phyloP scores from a whole-genome alignment of 2,797 vertebrate species.

The Coccyzus lansbergi region DNA sequence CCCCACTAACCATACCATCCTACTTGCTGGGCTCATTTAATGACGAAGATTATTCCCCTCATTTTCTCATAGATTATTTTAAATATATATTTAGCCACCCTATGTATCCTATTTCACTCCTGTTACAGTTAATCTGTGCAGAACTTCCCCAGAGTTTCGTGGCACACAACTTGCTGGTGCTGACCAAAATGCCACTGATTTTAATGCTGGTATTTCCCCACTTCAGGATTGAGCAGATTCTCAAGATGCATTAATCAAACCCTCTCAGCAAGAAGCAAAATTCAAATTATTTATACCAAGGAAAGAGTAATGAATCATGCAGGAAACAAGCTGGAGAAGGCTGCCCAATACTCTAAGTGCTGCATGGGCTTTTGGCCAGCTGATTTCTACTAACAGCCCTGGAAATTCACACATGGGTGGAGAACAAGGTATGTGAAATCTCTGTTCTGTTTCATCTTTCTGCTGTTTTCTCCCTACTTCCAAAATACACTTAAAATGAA shows the following conservation, averaged over 20 bases:
- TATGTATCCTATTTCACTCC: neutral
- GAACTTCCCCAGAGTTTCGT: neutral
- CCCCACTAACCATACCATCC: neutral
- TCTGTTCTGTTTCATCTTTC: neutral
- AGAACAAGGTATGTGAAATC: neutral
- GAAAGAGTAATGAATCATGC: neutral
- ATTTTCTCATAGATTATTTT: neutral
- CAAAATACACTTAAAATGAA: neutral
- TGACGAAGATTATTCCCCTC: neutral
- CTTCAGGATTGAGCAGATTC: neutral
- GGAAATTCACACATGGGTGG: neutral
- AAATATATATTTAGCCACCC: neutral
- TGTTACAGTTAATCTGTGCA: neutral
- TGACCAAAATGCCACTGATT: neutral
- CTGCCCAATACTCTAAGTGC: neutral
- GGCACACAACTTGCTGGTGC: neutral
- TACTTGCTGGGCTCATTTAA: neutral
- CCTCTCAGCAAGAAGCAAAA: neutral
- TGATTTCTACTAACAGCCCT: neutral
- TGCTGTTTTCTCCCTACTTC: neutral
- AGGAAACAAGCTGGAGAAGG: constrained; percentile 2
- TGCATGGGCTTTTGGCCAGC: neutral
- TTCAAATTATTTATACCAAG: neutral
- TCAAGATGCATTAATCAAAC: neutral
- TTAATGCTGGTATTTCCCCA: neutral